A percentile compares a stretch with the other conserved stretches of the same genome.
These are phyloP conservation scores for Sinocyclocheilus grahami DNA, from an alignment of 2,113 vertebrate genomes.

Conservation along the genomic window DNA sequence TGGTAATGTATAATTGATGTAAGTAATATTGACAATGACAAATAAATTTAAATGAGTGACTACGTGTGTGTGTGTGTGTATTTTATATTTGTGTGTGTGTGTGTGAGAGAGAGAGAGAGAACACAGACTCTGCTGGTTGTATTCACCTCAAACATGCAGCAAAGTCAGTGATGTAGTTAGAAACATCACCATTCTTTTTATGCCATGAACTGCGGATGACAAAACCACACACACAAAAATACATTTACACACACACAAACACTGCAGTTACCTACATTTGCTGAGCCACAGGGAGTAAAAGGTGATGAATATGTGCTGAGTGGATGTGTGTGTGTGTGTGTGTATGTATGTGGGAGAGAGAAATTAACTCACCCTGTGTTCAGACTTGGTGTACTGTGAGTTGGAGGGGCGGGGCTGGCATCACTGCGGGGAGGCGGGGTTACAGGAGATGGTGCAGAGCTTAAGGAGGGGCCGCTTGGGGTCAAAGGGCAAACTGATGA, in stretches of 20 bases:
- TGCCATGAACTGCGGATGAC: conserved; percentile 79
- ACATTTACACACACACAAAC: conserved; percentile 54
- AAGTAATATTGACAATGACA: conserved; percentile 31
- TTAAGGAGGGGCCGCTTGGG: conserved; percentile 77
- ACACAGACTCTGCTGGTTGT: conserved; percentile 40
- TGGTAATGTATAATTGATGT: neutral
- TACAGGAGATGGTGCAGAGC: conserved; percentile 81
- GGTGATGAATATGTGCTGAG: conserved; percentile 20
- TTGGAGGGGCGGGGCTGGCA: conserved; percentile 86
- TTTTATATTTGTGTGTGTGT: conserved; percentile 1
- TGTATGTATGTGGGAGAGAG: neutral
- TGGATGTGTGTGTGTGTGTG: conserved; percentile 1
- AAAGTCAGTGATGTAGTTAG: conserved; percentile 81
- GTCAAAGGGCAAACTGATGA: conserved; percentile 82
- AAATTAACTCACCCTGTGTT: conserved; percentile 82
- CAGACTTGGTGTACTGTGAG: conserved; percentile 84
- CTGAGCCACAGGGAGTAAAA: conserved; percentile 38
- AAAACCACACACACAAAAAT: conserved; percentile 64
- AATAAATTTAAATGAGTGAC: neutral
- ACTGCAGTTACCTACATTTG: conserved; percentile 21
- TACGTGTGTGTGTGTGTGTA: neutral
- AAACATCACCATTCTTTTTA: conserved; percentile 82
- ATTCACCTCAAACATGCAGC: conserved; percentile 81
- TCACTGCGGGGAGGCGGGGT: conserved; percentile 84
- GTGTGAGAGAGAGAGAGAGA: conserved; percentile 10